Percentiles rank a stretch among this genome's conserved stretches.
Conservation (phyloP, 2,113 vertebrate species). For the Riparia riparia region DNA sequence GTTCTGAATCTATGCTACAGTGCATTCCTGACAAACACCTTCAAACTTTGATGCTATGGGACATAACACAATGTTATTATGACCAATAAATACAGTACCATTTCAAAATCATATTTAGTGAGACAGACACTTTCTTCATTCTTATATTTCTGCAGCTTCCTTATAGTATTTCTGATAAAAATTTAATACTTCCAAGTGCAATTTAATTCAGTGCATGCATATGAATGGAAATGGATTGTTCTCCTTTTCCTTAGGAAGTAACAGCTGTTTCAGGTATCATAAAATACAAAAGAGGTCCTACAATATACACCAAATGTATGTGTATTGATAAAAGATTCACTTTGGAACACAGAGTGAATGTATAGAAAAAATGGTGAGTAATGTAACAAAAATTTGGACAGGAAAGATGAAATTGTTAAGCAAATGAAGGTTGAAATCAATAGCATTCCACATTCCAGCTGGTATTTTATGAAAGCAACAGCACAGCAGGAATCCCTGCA, state of each 20-base stretch:
- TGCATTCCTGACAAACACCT: neutral
- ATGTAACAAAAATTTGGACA: neutral
- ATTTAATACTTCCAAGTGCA: neutral
- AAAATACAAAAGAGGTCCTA: neutral
- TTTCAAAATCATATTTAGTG: neutral
- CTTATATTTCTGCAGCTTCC: neutral
- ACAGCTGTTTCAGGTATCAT: neutral
- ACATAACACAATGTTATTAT: neutral
- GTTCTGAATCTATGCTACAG: neutral
- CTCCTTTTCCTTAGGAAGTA: neutral
- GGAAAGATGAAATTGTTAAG: neutral
- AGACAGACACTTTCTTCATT: neutral
- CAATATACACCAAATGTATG: rapidly evolving
- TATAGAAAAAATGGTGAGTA: neutral
- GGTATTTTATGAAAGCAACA: neutral
- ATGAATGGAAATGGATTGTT: neutral
- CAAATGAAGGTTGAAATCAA: neutral
- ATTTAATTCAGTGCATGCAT: neutral
- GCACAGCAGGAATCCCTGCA: neutral
- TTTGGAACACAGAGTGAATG: neutral
- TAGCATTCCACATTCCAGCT: neutral
- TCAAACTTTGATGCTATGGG: neutral
- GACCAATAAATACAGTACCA: neutral
- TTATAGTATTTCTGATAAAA: neutral
- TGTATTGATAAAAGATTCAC: neutral